Evolutionary conservation across 2,888 invertebrate genomes (phyloP).

Genomic region (Drosophila anomalata): DNA sequence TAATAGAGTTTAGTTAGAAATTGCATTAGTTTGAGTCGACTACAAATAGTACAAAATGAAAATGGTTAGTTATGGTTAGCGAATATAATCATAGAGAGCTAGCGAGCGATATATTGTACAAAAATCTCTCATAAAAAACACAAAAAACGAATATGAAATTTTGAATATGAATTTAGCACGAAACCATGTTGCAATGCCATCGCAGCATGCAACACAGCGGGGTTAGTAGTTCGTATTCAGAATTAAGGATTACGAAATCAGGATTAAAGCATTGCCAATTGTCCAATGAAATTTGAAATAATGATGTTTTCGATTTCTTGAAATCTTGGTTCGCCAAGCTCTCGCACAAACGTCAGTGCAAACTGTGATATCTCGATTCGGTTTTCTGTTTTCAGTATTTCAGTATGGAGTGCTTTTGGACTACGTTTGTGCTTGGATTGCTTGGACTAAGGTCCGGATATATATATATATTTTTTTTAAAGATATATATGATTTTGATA

Average conservation of each 20-base stretch:
- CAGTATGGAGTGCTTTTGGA: slow-evolving; percentile 46
- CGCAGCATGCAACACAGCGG: slow-evolving; percentile 41
- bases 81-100: slow-evolving; percentile 31
- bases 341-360: slow-evolving; percentile 63
- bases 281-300: slow-evolving; percentile 20
- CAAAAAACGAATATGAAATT: slow-evolving; percentile 32
- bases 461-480: slow-evolving; percentile 10
- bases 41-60: slow-evolving; percentile 68
- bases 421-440: slow-evolving; percentile 68
- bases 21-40: slow-evolving; percentile 71
- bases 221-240: slow-evolving; percentile 28
- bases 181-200: slow-evolving; percentile 12
- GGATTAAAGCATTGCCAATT: slow-evolving; percentile 50
- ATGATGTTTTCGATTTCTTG: neutral
- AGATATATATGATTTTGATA: slow-evolving; percentile 7
- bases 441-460: slow-evolving; percentile 26
- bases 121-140: slow-evolving; percentile 17
- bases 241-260: slow-evolving; percentile 12
- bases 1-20: slow-evolving; percentile 82
- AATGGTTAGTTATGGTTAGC: slow-evolving; percentile 33
- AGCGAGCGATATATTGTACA: slow-evolving; percentile 37
- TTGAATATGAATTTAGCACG: slow-evolving; percentile 22
- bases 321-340: slow-evolving; percentile 18
- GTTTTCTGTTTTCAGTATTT: slow-evolving; percentile 9
- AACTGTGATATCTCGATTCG: slow-evolving; percentile 7